Conservation (phyloP, 2,113 vertebrate genomes). For the Casuarius casuarius region DNA sequence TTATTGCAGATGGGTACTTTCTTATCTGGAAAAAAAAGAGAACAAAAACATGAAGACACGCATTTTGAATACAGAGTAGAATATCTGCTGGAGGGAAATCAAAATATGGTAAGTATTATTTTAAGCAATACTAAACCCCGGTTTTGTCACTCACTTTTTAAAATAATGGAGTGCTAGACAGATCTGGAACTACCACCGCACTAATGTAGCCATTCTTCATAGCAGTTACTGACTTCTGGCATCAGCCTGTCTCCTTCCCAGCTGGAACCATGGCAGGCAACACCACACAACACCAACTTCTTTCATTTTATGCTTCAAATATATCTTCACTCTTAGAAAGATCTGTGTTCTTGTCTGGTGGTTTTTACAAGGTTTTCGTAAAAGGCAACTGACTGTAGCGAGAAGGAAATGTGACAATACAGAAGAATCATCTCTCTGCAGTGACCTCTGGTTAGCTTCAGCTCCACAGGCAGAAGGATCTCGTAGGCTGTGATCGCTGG, state of each 20-base stretch:
- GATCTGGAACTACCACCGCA: not conserved
- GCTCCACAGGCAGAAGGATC: not conserved
- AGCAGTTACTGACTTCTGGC: not conserved
- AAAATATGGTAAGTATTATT: not conserved
- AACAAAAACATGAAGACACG: fast-evolving
- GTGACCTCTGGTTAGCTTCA: not conserved
- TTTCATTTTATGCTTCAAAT: not conserved
- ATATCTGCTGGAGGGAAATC: not conserved
- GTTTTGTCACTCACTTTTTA: not conserved
- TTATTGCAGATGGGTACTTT: not conserved
- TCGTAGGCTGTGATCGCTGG: not conserved
- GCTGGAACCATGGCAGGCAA: not conserved
- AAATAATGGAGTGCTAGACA: not conserved
- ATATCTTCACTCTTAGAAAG: not conserved
- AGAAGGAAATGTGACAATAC: not conserved
- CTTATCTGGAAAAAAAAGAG: not conserved
- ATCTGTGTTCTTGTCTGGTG: not conserved
- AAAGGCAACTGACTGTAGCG: not conserved
- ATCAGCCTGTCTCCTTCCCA: not conserved
- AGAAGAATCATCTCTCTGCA: not conserved
- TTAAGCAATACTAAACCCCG: not conserved
- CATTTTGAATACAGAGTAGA: not conserved
- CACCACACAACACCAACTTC: fast-evolving
- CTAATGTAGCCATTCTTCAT: not conserved
- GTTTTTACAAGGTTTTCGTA: not conserved